phyloP scores from a whole-genome alignment of 2,888 invertebrate species.

The Neoaliturus tenellus region DNA sequence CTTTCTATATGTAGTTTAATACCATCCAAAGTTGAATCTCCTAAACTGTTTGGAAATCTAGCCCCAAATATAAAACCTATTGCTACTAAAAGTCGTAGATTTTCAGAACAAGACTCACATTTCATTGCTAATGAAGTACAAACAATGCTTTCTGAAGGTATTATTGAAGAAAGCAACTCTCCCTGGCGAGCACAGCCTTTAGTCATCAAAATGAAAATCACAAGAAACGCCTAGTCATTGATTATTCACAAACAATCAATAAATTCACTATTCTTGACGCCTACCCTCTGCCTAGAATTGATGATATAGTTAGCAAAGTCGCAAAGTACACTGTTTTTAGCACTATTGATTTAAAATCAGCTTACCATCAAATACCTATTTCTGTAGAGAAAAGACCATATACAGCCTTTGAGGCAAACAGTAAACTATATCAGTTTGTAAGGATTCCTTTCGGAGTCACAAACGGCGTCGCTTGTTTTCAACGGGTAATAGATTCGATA shows the following conservation, averaged over 20 bases:
- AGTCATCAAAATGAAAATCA: not conserved
- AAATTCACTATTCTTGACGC: too few relatives aligned
- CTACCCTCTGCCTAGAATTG: too few relatives aligned
- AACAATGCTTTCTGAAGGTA: too few relatives aligned
- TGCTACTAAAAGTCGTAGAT: not conserved
- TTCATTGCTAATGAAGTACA: not conserved
- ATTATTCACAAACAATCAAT: too few relatives aligned
- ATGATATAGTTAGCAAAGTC: too few relatives aligned
- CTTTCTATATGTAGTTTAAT: not conserved
- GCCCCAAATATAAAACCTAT: not conserved
- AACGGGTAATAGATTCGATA: constrained; percentile 14
- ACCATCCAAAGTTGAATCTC: not conserved
- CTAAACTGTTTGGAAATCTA: not conserved
- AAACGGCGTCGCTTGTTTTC: constrained; percentile 5
- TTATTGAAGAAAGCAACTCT: constrained; percentile 19
- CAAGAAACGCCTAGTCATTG: too few relatives aligned
- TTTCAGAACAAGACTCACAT: not conserved
- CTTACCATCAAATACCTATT: not conserved
- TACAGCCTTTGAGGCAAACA: constrained; percentile 8
- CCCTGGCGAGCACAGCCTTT: not conserved
- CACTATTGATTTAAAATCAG: not conserved
- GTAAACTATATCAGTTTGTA: constrained; percentile 3
- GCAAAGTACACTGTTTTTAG: not conserved
- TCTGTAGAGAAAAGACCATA: not conserved
- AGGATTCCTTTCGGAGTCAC: constrained; percentile 19